Base-by-base conservation (phyloP, 2,113 vertebrate species). In the Hyperoodon ampullatus region DNA sequence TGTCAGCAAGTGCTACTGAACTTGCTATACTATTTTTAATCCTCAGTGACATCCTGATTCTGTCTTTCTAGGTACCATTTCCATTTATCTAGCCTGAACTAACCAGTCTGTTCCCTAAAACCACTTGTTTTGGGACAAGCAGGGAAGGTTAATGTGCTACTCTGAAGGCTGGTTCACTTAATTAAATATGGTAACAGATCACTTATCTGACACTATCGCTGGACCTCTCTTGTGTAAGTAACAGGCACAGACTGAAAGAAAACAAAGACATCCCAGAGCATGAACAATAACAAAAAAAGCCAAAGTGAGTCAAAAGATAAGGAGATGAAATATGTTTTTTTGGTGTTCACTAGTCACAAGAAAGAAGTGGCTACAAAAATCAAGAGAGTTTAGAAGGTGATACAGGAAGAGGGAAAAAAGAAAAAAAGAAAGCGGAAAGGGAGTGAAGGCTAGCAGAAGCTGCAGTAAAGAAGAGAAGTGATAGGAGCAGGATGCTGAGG, bases 291-390 rank as follows among this genome's bases (percentile, higher is more conserved):
- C 9, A n/a, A 84, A 42, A 83, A 89, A 50, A 70, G 18, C 10
- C 75, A 15, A 94, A 74, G 55, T 26, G 26, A 70, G 26, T 66
- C 53, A 28, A 58, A 70, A 96, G 53, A 70, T 7, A 82, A 78
- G 30, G 84, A 77, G 42, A 84, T 30, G 26, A 87, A 96, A 93
- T 11, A 33, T 44, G 90, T 91, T 44, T 55, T 88, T 44, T 55
- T 88, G 50, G 12, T 78, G 30, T 47, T 72, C 24, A 87, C 7
- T 35, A 94, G 50, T 89, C 77, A 88, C 18, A 70, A 83, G 55
- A 93, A 97, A 87, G 68, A 87, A 83, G 35, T 77, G 47, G 66
- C 70, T 74, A 85, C 19, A 91, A 60, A 47, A 92, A 86, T 26
- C 2, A 92, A 35, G 58, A 50, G 66, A 71, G 23, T 80, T 26